A percentile compares a stretch with the other conserved stretches of the same genome.
phyloP scores from a whole-genome alignment of 2,113 vertebrate genomes.

The Triplophysa tibetana region DNA sequence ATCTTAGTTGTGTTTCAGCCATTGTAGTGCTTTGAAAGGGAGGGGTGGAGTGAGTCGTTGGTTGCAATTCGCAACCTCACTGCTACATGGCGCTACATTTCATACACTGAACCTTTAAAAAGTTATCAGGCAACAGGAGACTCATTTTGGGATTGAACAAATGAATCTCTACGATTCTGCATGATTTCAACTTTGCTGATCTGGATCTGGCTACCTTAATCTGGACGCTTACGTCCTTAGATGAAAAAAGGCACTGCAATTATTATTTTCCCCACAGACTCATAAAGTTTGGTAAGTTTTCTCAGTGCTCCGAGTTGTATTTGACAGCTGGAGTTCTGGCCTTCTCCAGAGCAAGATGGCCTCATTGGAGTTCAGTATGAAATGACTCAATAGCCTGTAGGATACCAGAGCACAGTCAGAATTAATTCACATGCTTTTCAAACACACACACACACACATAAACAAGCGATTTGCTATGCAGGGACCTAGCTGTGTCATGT shows the following conservation, averaged over 20 bases:
- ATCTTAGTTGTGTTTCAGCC: no score
- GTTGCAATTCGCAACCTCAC: no score
- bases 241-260: neutral
- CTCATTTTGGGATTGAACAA: conserved; percentile 7
- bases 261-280: neutral
- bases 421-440: conserved; percentile 11
- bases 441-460: neutral
- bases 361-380: conserved; percentile 39
- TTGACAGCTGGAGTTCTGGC: conserved; percentile 50
- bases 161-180: neutral
- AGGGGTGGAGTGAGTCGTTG: no score
- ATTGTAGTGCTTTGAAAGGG: no score
- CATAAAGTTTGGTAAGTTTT: neutral
- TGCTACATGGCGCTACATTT: no score
- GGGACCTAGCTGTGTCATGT: neutral
- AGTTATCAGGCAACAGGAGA: conserved; percentile 32
- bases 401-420: conserved; percentile 6
- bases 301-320: neutral
- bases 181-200: conserved; percentile 17
- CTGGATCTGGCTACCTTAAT: neutral
- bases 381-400: conserved; percentile 30
- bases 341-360: conserved; percentile 24
- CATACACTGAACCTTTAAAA: no score
- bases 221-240: neutral
- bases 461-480: neutral